Percentiles rank a stretch among this genome's conserved stretches.
phyloP scores from a whole-genome alignment of 2,113 vertebrate genomes.

The Ophthalmolycus amberensis region DNA sequence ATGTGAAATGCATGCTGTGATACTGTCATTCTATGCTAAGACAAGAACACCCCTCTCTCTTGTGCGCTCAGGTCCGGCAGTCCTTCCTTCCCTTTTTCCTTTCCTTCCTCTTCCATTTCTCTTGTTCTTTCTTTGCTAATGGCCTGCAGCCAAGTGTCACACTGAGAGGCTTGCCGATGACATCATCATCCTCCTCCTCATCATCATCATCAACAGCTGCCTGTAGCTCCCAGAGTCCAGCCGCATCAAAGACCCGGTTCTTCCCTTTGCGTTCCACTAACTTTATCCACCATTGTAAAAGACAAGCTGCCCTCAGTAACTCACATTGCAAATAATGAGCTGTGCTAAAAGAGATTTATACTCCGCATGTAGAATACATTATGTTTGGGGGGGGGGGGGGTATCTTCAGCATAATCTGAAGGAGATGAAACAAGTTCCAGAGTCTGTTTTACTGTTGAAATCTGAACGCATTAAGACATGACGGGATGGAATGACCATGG shows the following conservation, averaged over 20 bases:
- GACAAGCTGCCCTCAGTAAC: conserved; percentile 55
- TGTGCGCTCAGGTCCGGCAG: conserved; percentile 44
- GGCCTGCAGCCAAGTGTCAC: conserved; percentile 73
- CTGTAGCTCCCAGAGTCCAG: conserved; percentile 29
- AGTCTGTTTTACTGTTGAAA: conserved; percentile 22
- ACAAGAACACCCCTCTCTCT: background rate
- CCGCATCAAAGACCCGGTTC: conserved; percentile 50
- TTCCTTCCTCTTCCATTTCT: conserved; percentile 42
- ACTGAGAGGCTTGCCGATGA: conserved; percentile 74
- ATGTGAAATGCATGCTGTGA: too few relatives aligned
- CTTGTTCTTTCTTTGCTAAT: conserved; percentile 54
- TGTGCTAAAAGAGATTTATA: conserved; percentile 58
- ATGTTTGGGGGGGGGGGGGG: background rate
- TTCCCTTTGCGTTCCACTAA: conserved; percentile 52
- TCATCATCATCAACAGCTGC: conserved; percentile 56
- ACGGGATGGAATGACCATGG: background rate
- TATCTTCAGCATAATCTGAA: conserved; percentile 36
- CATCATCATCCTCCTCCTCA: conserved; percentile 71
- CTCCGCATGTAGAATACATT: conserved; percentile 47
- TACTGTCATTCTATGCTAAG: too few relatives aligned
- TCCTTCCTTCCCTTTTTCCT: conserved; percentile 28
- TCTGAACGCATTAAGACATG: conserved; percentile 3
- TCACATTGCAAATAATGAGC: conserved; percentile 52
- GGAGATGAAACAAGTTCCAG: conserved; percentile 18
- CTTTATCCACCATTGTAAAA: conserved; percentile 59